Percentiles rank a stretch among this genome's conserved stretches.
These are phyloP conservation scores for Cherax destructor DNA, from an alignment of 1,140 invertebrate species.

Conservation along the genomic window DNA sequence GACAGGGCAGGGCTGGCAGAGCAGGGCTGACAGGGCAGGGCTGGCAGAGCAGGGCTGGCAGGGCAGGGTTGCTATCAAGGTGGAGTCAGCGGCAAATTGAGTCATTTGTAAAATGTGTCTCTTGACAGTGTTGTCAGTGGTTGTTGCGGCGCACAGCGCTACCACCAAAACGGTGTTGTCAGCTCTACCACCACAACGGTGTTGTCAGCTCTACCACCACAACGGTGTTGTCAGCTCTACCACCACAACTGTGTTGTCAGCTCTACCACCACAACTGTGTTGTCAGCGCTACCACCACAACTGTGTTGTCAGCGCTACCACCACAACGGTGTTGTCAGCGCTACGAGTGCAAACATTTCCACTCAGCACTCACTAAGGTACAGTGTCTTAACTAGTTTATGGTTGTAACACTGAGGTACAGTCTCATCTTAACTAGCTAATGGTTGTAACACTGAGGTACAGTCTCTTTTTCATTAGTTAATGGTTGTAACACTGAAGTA, in stretches of 20 bases:
- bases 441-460: too few relatives aligned
- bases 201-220: not conserved
- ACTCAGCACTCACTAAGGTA: too few relatives aligned
- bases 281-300: too few relatives aligned
- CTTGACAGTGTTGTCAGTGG: slow-evolving; percentile 55
- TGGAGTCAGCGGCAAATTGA: slow-evolving; percentile 65
- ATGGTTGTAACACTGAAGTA: too few relatives aligned
- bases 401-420: too few relatives aligned
- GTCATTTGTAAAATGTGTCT: slow-evolving; percentile 66
- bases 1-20: not conserved
- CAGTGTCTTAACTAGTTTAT: too few relatives aligned
- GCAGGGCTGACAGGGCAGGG: not conserved
- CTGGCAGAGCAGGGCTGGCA: not conserved
- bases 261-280: too few relatives aligned
- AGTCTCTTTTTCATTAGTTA: too few relatives aligned
- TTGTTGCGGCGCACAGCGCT: slow-evolving; percentile 3
- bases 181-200: not conserved
- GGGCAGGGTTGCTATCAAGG: not conserved
- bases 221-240: slow-evolving; percentile 50
- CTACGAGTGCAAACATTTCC: not conserved
- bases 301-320: slow-evolving; percentile 24
- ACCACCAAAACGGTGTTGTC: not conserved
- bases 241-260: not conserved
- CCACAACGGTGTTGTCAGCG: not conserved
- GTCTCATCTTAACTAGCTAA: too few relatives aligned